Evolutionary conservation across 2,113 vertebrate genomes (phyloP).

Genomic region (Amazona vittata): DNA sequence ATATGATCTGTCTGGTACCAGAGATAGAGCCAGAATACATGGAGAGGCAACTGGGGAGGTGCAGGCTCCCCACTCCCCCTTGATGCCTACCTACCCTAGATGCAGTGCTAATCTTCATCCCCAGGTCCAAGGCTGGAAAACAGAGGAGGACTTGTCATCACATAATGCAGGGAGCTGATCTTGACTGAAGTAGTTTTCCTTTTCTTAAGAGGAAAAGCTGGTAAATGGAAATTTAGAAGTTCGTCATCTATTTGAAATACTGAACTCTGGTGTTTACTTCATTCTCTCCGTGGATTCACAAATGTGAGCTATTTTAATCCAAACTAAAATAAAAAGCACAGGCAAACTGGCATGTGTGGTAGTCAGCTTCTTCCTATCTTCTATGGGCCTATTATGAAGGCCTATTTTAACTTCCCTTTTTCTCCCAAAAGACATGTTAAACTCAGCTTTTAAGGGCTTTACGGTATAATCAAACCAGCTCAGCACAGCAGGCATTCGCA

Average conservation of each 20-base stretch:
- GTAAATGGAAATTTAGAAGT: conserved; percentile 23
- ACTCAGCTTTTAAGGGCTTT: conserved; percentile 15
- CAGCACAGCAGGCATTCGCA: neutral
- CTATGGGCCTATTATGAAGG: conserved; percentile 2
- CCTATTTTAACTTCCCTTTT: neutral
- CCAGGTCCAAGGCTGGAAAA: neutral
- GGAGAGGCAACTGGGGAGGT: neutral
- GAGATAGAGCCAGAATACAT: neutral
- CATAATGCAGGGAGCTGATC: neutral
- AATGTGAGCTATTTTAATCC: neutral
- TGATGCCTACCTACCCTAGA: neutral
- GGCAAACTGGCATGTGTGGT: neutral
- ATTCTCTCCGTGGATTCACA: neutral
- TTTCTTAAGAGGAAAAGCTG: neutral
- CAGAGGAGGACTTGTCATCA: neutral
- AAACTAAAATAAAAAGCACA: conserved; percentile 3
- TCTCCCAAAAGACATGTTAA: conserved; percentile 15
- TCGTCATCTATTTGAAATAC: neutral
- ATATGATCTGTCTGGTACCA: neutral
- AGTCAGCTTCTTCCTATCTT: neutral
- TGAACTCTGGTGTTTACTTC: neutral
- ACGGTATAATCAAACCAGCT: neutral
- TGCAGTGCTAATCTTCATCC: neutral
- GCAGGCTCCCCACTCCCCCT: neutral
- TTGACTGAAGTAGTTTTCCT: neutral